Evolutionary conservation across 2,113 vertebrate genomes (phyloP).

Genomic region (Glaucomys volans): DNA sequence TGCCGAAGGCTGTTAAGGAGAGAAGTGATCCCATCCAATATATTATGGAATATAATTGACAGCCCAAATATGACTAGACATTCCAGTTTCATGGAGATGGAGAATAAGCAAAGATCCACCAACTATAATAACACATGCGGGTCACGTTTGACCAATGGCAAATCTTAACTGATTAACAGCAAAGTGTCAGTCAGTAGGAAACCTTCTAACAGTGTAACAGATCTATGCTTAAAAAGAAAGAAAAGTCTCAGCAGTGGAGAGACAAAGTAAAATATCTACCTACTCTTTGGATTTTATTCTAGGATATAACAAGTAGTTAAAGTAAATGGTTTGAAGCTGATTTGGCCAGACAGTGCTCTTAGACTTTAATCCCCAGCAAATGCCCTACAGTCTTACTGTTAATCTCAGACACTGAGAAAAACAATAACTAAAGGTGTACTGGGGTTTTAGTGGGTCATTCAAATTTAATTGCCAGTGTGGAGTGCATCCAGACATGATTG

Average conservation of each 20-base stretch:
- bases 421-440: background rate
- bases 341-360: background rate
- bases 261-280: background rate
- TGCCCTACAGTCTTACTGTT: background rate
- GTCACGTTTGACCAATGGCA: background rate
- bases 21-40: background rate
- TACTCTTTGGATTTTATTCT: background rate
- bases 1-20: background rate
- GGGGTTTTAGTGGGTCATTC: slow-evolving; percentile 11
- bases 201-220: background rate
- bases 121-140: background rate
- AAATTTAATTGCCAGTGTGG: background rate
- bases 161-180: background rate
- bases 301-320: background rate
- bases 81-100: background rate
- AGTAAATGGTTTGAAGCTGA: slow-evolving; percentile 1
- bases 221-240: background rate
- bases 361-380: slow-evolving; percentile 20
- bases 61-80: background rate
- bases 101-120: background rate
- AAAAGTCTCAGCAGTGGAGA: background rate
- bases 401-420: background rate
- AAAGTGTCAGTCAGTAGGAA: background rate
- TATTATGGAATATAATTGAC: background rate
- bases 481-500: background rate